phyloP scores from a whole-genome alignment of 2,113 vertebrate genomes.

The Calidris pugnax region DNA sequence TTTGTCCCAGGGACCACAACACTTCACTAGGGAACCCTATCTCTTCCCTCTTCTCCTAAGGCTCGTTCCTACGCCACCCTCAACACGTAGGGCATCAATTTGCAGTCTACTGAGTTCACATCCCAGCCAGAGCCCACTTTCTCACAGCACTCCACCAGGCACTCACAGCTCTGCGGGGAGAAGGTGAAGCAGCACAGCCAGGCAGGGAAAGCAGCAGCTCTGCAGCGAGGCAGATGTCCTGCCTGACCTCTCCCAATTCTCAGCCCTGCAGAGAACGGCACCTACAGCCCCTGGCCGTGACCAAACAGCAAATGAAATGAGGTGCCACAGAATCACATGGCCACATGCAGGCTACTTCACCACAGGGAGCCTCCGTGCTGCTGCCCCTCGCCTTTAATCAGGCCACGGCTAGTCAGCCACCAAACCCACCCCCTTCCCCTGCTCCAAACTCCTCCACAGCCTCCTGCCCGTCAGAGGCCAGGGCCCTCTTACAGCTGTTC shows the following conservation, averaged over 20 bases:
- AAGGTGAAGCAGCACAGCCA: not conserved
- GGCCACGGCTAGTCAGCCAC: not conserved
- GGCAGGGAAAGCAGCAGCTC: not conserved
- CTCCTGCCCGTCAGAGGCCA: not conserved
- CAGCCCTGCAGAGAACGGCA: not conserved
- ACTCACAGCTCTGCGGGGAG: not conserved
- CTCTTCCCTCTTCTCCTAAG: not conserved
- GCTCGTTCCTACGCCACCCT: not conserved
- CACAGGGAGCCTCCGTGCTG: fast-evolving
- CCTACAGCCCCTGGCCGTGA: not conserved
- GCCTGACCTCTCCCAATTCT: not conserved
- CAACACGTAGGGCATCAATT: not conserved
- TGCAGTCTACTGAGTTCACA: not conserved
- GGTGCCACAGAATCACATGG: not conserved
- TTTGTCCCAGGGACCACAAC: not conserved
- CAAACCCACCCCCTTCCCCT: not conserved
- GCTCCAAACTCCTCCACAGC: not conserved
- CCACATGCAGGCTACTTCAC: not conserved
- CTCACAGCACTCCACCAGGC: not conserved
- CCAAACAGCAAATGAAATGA: not conserved
- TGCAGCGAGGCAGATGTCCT: not conserved
- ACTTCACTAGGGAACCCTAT: not conserved
- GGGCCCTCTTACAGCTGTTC: not conserved
- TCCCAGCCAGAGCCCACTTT: not conserved
- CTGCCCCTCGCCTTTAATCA: not conserved